phyloP scores from a whole-genome alignment of 2,888 invertebrate genomes.

The Brachylomia viminalis region DNA sequence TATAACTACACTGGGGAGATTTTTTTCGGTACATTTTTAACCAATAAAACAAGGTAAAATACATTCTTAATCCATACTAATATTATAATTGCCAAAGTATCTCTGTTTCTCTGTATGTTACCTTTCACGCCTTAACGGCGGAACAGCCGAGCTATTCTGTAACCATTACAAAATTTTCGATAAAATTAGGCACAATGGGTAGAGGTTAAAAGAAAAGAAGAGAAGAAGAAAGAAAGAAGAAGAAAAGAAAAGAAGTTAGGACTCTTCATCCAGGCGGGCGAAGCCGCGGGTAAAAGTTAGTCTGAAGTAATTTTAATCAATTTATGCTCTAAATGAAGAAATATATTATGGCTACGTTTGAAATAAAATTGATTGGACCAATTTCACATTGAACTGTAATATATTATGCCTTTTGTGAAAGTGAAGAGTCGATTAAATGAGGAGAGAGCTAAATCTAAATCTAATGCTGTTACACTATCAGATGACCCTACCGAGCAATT shows the following conservation, averaged over 20 bases:
- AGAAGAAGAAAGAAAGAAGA: no score
- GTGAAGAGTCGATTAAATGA: no score
- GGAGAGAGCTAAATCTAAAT: no score
- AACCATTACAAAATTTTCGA: no score
- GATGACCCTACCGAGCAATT: slow-evolving; percentile 43
- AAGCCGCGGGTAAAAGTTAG: background rate
- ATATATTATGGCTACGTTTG: background rate
- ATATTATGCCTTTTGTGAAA: slow-evolving; percentile 4
- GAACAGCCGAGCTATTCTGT: no score
- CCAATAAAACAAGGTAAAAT: background rate
- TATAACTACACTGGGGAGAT: slow-evolving; percentile 1
- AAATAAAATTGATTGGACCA: background rate
- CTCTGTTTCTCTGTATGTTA: background rate
- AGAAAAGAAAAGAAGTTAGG: no score
- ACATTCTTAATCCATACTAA: background rate
- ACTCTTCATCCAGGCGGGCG: background rate
- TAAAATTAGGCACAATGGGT: background rate
- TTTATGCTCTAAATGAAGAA: background rate
- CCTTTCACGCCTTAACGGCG: background rate
- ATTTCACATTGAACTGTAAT: slow-evolving; percentile 16
- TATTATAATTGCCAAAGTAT: background rate
- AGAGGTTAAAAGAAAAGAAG: no score
- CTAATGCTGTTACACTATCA: slow-evolving; percentile 25
- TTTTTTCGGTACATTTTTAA: background rate
- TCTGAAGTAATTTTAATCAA: background rate